Percentiles rank a stretch among this genome's conserved stretches.
Conservation (phyloP, 2,113 vertebrate genomes). For the Microcebus murinus region DNA sequence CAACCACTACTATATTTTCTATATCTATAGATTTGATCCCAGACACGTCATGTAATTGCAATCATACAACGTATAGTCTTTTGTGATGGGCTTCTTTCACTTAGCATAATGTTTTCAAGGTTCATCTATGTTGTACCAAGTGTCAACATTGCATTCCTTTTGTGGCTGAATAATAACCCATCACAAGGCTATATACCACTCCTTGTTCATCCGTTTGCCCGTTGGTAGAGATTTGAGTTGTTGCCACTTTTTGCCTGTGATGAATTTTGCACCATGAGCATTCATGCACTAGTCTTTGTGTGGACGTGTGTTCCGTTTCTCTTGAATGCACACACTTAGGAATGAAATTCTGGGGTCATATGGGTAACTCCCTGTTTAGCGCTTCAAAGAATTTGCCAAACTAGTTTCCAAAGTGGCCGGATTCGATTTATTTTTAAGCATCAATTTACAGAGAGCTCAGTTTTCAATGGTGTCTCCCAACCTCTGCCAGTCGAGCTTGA, state of each 20-base stretch:
- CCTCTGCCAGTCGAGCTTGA: background rate
- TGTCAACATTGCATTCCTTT: background rate
- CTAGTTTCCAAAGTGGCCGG: background rate
- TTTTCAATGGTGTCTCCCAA: background rate
- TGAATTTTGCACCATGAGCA: background rate
- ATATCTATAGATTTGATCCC: background rate
- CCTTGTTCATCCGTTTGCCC: background rate
- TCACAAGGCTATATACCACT: background rate
- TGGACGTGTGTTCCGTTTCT: background rate
- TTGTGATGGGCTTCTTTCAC: background rate
- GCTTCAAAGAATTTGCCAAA: background rate
- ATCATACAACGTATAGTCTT: background rate
- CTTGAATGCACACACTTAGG: background rate
- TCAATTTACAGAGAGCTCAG: background rate
- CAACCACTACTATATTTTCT: background rate
- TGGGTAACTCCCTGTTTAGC: background rate
- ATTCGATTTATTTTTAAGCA: conserved; percentile 30
- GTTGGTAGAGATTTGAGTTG: background rate
- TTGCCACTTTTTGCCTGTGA: background rate
- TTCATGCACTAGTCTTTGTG: background rate
- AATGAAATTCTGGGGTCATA: background rate
- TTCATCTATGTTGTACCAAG: background rate
- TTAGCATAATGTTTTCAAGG: background rate
- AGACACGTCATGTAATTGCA: background rate
- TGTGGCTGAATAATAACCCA: background rate